Evolutionary conservation across 2,113 vertebrate genomes (phyloP), one percentile per base, ranked within the genome.

Genomic region (Halcyon malimbica): DNA sequence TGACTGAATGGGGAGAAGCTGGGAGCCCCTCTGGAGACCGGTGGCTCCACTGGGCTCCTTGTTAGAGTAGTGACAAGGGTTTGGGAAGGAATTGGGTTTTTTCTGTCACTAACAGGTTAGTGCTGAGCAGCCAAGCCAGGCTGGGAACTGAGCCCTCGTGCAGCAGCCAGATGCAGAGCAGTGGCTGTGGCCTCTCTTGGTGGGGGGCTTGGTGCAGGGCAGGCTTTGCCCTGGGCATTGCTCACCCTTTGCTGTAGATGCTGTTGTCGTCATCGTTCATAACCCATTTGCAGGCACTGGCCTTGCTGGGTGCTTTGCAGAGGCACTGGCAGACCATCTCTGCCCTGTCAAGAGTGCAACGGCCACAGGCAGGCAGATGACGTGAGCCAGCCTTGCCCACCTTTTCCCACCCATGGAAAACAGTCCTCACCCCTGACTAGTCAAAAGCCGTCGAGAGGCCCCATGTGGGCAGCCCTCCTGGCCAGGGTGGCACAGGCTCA

Each of bases 401-500:
- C 16, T 85, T 81, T 75, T 42, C 42, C 57, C 17, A 15, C 0
- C 1, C 16, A 37, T 14, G 0, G 0, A 6, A 70, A 84, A 70
- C 6, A 4, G 54, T 41, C 62, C 57, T 59, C 3, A 4, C 19
- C 25, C 37, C 11, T 6, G 4, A 26, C 17, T 53, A 82, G 46
- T 51, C 5, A 8, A 82, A 91, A 96, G 28, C n/a, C 56, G 16
- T 6, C 0, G 3, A 65, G 37, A 64, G n/a, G 33, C 31, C 6
- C 0, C 0, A 0, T 0, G 1, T 41, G 28, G 28, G 62, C 39
- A 54, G 26, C 35, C 5, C 39, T 73, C 21, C 16, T 29, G 25
- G 42, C 29, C 68, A 70, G 48, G 53, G 18, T 2, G 4, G 20
- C 20, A 3, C 0, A 2, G 65, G 28, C 41, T 68, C 23, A 26